These are phyloP conservation scores for Coregonus sp. DNA, from an alignment of 2,797 vertebrate species.

Conservation along the genomic window DNA sequence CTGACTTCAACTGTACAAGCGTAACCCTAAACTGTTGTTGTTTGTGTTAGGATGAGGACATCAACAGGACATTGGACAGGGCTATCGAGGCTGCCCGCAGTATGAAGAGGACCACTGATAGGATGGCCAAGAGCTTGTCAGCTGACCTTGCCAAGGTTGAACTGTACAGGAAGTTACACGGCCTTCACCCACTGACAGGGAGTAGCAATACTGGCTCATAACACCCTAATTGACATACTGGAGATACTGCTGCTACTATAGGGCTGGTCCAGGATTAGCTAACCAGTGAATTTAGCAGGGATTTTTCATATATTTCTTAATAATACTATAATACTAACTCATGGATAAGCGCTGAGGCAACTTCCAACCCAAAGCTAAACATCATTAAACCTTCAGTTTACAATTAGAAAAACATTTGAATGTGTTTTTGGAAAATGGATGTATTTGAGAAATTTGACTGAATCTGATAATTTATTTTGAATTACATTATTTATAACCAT, in stretches of 20 bases:
- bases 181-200: constrained; percentile 45
- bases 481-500: constrained; percentile 11
- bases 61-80: constrained; percentile 82
- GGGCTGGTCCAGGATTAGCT: background rate
- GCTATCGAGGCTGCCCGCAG: constrained; percentile 82
- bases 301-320: too few relatives aligned
- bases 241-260: background rate
- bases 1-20: too few relatives aligned
- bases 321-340: too few relatives aligned
- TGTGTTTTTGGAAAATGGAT: background rate
- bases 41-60: constrained; percentile 72
- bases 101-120: constrained; percentile 87
- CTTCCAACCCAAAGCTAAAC: too few relatives aligned
- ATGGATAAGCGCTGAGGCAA: too few relatives aligned
- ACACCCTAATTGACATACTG: background rate
- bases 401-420: background rate
- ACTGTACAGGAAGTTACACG: constrained; percentile 59
- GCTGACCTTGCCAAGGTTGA: constrained; percentile 80
- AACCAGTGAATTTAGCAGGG: too few relatives aligned
- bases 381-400: background rate
- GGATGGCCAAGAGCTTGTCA: constrained; percentile 82
- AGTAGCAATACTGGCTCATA: constrained; percentile 47
- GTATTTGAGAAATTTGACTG: background rate
- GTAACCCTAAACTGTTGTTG: background rate
- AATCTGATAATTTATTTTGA: background rate